Base-by-base conservation (phyloP, 2,888 invertebrate species). In the Minunthozetes semirufus region DNA sequence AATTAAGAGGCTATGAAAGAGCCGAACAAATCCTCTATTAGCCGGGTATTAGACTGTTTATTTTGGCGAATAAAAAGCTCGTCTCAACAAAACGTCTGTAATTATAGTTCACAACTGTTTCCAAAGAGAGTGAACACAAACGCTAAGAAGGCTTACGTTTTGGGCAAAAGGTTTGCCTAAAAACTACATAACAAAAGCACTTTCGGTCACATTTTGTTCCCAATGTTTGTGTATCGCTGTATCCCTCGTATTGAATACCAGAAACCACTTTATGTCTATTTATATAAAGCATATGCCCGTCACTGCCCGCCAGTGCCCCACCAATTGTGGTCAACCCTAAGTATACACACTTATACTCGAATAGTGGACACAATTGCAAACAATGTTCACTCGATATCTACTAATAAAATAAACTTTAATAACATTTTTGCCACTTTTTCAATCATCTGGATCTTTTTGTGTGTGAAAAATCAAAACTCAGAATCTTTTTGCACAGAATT, bases 11-110 rank as follows among this genome's bases (percentile, higher is more conserved):
- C 48, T 38, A 46, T 70, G 70, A 70, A 70, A 70, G 70, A 70
- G 22, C 19, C 25, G 13, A 46, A 48, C 70, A 48, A 70, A 70
- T 70, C 46, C 70, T 70, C 46, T 70, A 68, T 70, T 70, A 70
- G 70, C 25, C 70, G 22, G n/a, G 70, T 70, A 70, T 70, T 70
- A 70, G 70, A 70, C 33, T 70, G 70, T 70, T 70, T 70, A 70
- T 70, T 70, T 70, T 70, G 25, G 25, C 19, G 27, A 46, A 70
- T 70, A 70, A 42, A 66, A 70, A 70, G 42, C 70, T 42, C 25
- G 22, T 46, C 70, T 70, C 33, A 70, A 70, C 70, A 70, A 70
- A 46, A 27, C 42, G 15, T 70, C 19, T 70, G 48, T 70, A 70
- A 70, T 70, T 70, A 70, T 70, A 70, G 38, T 48, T 70, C 70